Base-by-base conservation (phyloP, 2,888 invertebrate genomes). In the Lutraria lutraria region DNA sequence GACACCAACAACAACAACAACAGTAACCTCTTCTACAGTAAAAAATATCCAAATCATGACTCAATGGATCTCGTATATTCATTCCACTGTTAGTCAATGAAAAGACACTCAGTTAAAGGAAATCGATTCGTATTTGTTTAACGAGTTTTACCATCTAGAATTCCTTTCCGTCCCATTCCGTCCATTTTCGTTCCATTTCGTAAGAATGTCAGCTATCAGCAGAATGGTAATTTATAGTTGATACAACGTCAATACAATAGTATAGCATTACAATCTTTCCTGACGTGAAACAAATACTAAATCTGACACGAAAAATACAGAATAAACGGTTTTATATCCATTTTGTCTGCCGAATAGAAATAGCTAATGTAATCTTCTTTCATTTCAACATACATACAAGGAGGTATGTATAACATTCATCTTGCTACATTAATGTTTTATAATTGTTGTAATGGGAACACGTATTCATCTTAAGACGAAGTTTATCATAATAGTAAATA, bases 41-140 rank as follows among this genome's bases (percentile, higher is more conserved):
- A 43, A 43, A 2, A 43, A 43, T 4, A 43, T 4, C 43, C 43
- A 43, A 2, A 43, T 43, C 43, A 76, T 76, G 76, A 76, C 76
- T 29, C 31, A 29, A 76, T 76, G 16, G 31, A 34, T 34, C 19
- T 6, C 76, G 19, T 76, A 76, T 15, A 76, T 76, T 19, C 25
- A 31, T 31, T 72, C 31, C 34, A 8, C 76, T 16, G 10, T 31
- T 34, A 19, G 76, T 76, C 34, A 76, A 76, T 76, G 76, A 76
- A 76, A 76, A 76, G 31, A 31, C 31, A 34, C 31, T 19, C 31
- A 31, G 76, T 19, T 25, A 76, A 19, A 10, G 76, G 76, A 31
- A 76, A 76, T 76, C 76, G 76, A 76, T 76, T 15, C 8, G 76
- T 76, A 34, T 76, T 76, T 76, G 34, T 76, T 76, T 76, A 34